Conservation (phyloP, 2,797 vertebrate genomes). For the Diplodus sargus region DNA sequence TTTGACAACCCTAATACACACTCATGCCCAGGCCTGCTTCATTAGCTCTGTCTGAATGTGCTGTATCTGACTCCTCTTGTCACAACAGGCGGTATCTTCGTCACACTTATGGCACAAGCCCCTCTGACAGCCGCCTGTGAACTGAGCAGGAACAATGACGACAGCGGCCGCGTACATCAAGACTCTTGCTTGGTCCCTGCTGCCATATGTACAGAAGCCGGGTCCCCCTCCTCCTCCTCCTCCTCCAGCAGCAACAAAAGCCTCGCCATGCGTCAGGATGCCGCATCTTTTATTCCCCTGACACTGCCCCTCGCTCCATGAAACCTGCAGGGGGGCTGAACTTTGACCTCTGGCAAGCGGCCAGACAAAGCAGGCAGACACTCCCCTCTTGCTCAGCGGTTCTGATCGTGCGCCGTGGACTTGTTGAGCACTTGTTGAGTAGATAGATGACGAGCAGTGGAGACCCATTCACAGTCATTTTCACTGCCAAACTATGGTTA, state of each 20-base stretch:
- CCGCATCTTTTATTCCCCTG: slow-evolving; percentile 74
- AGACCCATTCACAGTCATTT: no score
- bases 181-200: slow-evolving; percentile 22
- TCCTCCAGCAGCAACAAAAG: slow-evolving; percentile 66
- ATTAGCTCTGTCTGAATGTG: slow-evolving; percentile 25
- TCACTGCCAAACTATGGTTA: neutral
- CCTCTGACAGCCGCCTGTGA: slow-evolving; percentile 47
- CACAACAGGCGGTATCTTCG: slow-evolving; percentile 13
- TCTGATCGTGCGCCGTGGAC: slow-evolving; percentile 22
- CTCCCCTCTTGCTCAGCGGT: slow-evolving; percentile 12
- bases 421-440: slow-evolving; percentile 42
- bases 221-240: slow-evolving; percentile 10
- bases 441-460: neutral
- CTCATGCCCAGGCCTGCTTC: slow-evolving; percentile 3
- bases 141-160: slow-evolving; percentile 64
- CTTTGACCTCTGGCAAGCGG: slow-evolving; percentile 69
- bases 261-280: slow-evolving; percentile 76
- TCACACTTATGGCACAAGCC: slow-evolving; percentile 48
- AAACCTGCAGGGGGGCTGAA: slow-evolving; percentile 60
- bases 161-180: slow-evolving; percentile 32
- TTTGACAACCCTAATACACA: no score
- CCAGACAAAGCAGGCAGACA: slow-evolving; percentile 66
- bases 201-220: slow-evolving; percentile 78
- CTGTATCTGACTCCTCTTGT: slow-evolving; percentile 12
- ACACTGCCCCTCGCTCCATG: slow-evolving; percentile 49